Evolutionary conservation across 2,888 invertebrate genomes (phyloP), one percentile per base, ranked within the genome.

Genomic region (Apodemia hepburni): DNA sequence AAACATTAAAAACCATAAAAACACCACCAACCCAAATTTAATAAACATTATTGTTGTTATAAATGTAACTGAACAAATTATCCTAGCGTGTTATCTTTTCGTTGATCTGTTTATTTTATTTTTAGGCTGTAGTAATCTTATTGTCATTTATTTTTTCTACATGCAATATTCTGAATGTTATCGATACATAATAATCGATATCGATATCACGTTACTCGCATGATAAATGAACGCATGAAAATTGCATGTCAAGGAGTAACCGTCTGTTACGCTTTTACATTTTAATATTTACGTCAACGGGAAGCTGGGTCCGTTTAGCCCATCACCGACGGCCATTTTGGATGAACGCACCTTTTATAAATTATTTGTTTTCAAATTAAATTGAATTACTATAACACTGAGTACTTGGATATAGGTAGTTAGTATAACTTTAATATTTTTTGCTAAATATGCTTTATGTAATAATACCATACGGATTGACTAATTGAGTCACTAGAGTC

Each of bases 231-330:
- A 79, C 75, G 77, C 74, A 81, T 86, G 81, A 87, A 90, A 89
- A 90, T 89, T 89, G 87, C 88, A 87, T 82, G 89, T 89, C 89
- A 87, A 82, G 73, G 84, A 79, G 81, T 84, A 87, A 88, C 85
- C 81, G 86, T 84, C 88, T 75, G 73, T 69, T 73, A 69, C 73
- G 75, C 70, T 76, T 76, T 84, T 86, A 88, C 82, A 79, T 87
- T 86, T 89, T 90, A 87, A 89, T 89, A 84, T 72, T 73, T 73
- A 78, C 80, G 83, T 82, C 81, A 82, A 78, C 79, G 77, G 72
- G 70, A 72, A 69, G 76, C 73, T 73, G 73, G 74, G 75, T 77
- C 78, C 72, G 76, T 77, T 84, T 84, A 84, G 75, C 75, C 74
- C 78, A 79, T 84, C 81, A 82, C 81, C 79, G 75, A 73, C 66